Conservation (phyloP, 2,113 vertebrate species). For the Caloenas nicobarica region DNA sequence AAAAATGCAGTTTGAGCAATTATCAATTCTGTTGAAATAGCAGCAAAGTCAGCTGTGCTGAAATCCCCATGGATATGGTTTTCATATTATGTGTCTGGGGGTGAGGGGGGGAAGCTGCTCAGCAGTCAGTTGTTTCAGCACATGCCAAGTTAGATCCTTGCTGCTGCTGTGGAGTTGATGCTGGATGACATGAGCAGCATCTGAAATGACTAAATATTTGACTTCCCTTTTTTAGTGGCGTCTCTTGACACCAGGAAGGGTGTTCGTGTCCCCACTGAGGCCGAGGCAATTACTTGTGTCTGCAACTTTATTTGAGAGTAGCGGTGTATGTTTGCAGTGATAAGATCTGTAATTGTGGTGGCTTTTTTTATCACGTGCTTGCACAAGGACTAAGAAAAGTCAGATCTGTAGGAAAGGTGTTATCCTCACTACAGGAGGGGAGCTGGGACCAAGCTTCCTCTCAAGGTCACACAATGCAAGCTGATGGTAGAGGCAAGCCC, state of each 20-base stretch:
- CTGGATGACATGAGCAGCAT: neutral
- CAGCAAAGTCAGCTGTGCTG: neutral
- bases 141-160: neutral
- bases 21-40: neutral
- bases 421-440: neutral
- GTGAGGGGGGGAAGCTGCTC: neutral
- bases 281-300: slow-evolving; percentile 1
- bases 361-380: neutral
- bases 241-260: neutral
- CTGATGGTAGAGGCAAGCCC: neutral
- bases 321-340: neutral
- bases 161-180: neutral
- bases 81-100: neutral
- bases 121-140: neutral
- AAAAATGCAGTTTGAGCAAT: neutral
- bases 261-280: neutral
- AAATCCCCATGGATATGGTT: neutral
- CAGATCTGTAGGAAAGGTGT: neutral
- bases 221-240: neutral
- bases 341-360: slow-evolving; percentile 10
- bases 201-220: slow-evolving; percentile 27
- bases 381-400: neutral
- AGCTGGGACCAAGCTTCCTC: neutral
- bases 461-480: slow-evolving; percentile 31
- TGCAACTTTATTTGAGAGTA: slow-evolving; percentile 3